A percentile compares a stretch with the other conserved stretches of the same genome.
Conservation (phyloP, 1,140 invertebrate genomes). For the Panonychus citri region DNA sequence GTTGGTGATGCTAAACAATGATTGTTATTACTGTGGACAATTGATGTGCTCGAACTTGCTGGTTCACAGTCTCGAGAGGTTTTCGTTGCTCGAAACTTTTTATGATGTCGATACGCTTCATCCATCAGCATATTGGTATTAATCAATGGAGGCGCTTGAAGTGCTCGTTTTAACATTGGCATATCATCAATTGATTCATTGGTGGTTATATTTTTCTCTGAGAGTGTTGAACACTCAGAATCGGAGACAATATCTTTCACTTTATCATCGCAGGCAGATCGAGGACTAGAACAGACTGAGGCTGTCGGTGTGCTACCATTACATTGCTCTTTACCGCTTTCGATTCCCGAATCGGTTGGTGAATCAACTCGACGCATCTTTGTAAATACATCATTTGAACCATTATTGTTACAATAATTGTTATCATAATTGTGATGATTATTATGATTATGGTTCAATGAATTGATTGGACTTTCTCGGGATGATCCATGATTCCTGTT, state of each 20-base stretch:
- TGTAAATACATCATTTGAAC: background rate
- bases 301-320: constrained; percentile 30
- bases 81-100: constrained; percentile 53
- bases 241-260: constrained; percentile 16
- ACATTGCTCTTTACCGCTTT: constrained; percentile 43
- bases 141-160: constrained; percentile 58
- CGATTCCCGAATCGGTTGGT: constrained; percentile 72
- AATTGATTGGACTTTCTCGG: no score
- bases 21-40: background rate
- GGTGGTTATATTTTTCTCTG: constrained; percentile 25
- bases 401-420: background rate
- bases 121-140: constrained; percentile 63
- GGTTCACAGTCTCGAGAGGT: constrained; percentile 17
- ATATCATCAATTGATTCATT: constrained; percentile 50
- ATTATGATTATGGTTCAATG: no score
- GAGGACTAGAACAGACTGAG: constrained; percentile 48
- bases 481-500: no score
- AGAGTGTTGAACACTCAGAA: constrained; percentile 15
- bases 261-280: constrained; percentile 57
- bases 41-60: constrained; percentile 7
- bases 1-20: background rate
- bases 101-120: constrained; percentile 79
- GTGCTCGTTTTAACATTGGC: constrained; percentile 69
- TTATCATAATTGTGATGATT: background rate
- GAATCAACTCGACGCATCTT: constrained; percentile 56